phyloP scores from a whole-genome alignment of 1,140 invertebrate genomes.

The Euborellia annulipes region DNA sequence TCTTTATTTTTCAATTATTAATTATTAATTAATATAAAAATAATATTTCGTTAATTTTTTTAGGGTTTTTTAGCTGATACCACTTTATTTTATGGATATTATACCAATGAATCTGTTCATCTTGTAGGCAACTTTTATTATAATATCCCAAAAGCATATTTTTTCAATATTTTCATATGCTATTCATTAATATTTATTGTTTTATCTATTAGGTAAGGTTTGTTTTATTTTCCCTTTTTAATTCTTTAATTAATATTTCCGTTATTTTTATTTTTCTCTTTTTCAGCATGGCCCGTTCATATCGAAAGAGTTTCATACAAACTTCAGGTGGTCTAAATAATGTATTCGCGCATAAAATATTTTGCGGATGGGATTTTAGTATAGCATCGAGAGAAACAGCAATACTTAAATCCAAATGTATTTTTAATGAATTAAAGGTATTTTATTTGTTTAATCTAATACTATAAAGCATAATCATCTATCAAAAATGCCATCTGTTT shows the following conservation, averaged over 20 bases:
- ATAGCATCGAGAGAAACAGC: conserved; percentile 46
- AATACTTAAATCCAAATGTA: conserved; percentile 37
- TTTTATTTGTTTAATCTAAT: no score
- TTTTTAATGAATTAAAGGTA: conserved; percentile 51
- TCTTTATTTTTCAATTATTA: not conserved
- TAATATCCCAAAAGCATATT: conserved; percentile 53
- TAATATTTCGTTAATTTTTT: conserved; percentile 17
- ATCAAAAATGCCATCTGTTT: no score
- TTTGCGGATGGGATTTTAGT: conserved; percentile 60
- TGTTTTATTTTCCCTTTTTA: conserved; percentile 1
- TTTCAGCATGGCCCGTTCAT: conserved; percentile 44
- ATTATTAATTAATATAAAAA: conserved; percentile 12
- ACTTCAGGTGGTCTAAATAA: conserved; percentile 38
- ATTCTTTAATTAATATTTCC: not conserved
- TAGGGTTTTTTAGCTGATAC: conserved; percentile 49
- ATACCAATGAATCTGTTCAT: conserved; percentile 35
- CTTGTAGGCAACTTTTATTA: conserved; percentile 29
- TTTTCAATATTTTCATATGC: conserved; percentile 46
- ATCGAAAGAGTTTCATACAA: conserved; percentile 52
- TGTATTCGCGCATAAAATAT: conserved; percentile 46
- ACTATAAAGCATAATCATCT: no score
- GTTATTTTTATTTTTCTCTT: conserved; percentile 10
- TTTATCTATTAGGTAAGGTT: conserved; percentile 45
- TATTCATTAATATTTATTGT: conserved; percentile 45
- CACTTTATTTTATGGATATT: conserved; percentile 54